A percentile compares a stretch with the other conserved stretches of the same genome.
Conservation (phyloP, 35 echinoderm and acorn worm species). For the Ptychodera flava region DNA sequence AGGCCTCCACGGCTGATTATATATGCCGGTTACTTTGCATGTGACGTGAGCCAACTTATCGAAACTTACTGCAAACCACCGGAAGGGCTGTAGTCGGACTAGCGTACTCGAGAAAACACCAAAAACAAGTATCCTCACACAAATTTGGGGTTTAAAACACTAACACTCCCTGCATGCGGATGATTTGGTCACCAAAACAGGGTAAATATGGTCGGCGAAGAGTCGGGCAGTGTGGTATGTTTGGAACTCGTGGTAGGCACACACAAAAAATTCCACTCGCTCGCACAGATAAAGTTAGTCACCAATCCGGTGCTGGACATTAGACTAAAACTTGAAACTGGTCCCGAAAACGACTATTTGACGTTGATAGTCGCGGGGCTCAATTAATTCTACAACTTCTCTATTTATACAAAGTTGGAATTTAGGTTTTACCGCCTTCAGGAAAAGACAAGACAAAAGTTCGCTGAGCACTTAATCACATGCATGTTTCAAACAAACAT, state of each 20-base stretch:
- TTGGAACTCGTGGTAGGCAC: not conserved
- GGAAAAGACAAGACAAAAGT: not conserved
- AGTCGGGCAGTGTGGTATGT: not conserved
- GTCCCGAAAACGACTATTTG: no score
- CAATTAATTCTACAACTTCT: no score
- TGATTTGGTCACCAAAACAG: not conserved
- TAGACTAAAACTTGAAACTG: no score
- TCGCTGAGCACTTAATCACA: not conserved
- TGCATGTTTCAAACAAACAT: not conserved
- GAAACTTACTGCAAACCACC: not conserved
- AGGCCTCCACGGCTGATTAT: not conserved
- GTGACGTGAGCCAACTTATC: not conserved
- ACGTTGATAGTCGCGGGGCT: no score
- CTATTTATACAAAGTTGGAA: not conserved
- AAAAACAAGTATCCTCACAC: no score
- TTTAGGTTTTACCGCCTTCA: not conserved
- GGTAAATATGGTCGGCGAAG: not conserved
- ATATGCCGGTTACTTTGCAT: not conserved
- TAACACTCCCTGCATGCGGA: no score
- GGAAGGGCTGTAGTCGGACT: not conserved
- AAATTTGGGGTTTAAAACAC: no score
- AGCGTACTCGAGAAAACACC: not conserved
- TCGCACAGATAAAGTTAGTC: not conserved
- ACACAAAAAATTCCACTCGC: not conserved
- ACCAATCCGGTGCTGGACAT: no score